A percentile compares a stretch with the other conserved stretches of the same genome.
Conservation (phyloP, 2,888 invertebrate genomes). For the Cyclophora punctaria region DNA sequence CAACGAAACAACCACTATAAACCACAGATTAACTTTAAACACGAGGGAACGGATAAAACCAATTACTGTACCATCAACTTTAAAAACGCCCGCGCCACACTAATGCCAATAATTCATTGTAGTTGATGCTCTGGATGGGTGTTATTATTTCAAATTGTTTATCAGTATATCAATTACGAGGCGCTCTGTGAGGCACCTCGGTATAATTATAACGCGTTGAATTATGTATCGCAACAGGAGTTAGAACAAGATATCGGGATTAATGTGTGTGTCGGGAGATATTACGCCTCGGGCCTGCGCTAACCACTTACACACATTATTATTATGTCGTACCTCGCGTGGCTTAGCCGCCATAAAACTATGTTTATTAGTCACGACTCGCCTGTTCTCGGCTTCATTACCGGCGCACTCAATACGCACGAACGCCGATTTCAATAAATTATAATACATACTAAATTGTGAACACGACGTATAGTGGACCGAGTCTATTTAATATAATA, state of each 20-base stretch:
- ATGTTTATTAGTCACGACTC: slow-evolving; percentile 53
- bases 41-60: slow-evolving; percentile 19
- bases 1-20: slow-evolving; percentile 26
- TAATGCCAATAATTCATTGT: slow-evolving; percentile 1
- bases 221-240: slow-evolving; percentile 19
- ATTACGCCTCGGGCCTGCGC: slow-evolving; percentile 25
- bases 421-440: slow-evolving; percentile 34
- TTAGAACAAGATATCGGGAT: slow-evolving; percentile 31
- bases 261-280: slow-evolving; percentile 35
- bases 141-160: slow-evolving; percentile 6
- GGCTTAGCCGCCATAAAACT: slow-evolving; percentile 46
- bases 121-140: background rate
- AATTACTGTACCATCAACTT: slow-evolving; percentile 1
- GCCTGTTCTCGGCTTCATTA: slow-evolving; percentile 42
- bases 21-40: slow-evolving; percentile 36
- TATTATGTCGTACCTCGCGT: slow-evolving; percentile 40
- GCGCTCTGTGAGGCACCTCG: background rate
- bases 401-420: slow-evolving; percentile 40
- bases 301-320: slow-evolving; percentile 33
- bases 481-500: slow-evolving; percentile 66
- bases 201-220: slow-evolving; percentile 20
- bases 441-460: slow-evolving; percentile 25
- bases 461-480: slow-evolving; percentile 36
- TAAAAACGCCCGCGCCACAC: background rate
- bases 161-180: background rate